phyloP scores from a whole-genome alignment of 2,888 invertebrate genomes.

The Lobophora halterata region DNA sequence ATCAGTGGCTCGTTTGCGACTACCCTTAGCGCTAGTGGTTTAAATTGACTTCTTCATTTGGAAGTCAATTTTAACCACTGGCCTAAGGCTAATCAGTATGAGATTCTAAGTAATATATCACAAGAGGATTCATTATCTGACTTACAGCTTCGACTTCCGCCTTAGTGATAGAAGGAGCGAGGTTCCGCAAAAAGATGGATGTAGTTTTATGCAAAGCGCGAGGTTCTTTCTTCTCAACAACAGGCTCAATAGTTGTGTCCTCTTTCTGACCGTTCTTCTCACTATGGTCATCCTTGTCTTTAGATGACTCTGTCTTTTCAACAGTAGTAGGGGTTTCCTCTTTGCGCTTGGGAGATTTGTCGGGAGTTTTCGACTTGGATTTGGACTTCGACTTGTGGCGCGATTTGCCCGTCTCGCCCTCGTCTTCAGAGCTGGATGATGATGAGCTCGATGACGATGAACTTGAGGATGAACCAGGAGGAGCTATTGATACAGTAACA shows the following conservation, averaged over 20 bases:
- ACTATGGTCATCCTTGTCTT: slow-evolving; percentile 53
- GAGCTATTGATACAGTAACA: slow-evolving; percentile 45
- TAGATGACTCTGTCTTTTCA: slow-evolving; percentile 47
- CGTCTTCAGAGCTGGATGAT: slow-evolving; percentile 76
- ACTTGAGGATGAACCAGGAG: slow-evolving; percentile 75
- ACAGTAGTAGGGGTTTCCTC: slow-evolving; percentile 60
- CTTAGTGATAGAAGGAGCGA: slow-evolving; percentile 97
- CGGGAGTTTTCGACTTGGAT: slow-evolving; percentile 68
- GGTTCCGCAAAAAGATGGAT: slow-evolving; percentile 97
- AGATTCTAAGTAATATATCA: not conserved
- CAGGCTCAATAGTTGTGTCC: slow-evolving; percentile 57
- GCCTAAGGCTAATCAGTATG: no score
- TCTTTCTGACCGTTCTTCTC: slow-evolving; percentile 68
- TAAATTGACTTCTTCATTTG: no score
- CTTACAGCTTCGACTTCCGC: slow-evolving; percentile 97
- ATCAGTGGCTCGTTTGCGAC: no score
- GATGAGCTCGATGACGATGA: slow-evolving; percentile 77
- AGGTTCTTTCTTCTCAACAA: slow-evolving; percentile 73
- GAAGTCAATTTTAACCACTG: no score
- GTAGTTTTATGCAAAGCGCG: slow-evolving; percentile 96
- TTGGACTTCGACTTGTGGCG: slow-evolving; percentile 62
- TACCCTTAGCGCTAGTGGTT: no score
- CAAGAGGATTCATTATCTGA: slow-evolving; percentile 29
- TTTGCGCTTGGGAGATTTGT: slow-evolving; percentile 59
- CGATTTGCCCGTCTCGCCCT: slow-evolving; percentile 59